A percentile compares a stretch with the other conserved stretches of the same genome.
Evolutionary conservation across 2,797 vertebrate species (phyloP).

Genomic region (Botia kubotai): DNA sequence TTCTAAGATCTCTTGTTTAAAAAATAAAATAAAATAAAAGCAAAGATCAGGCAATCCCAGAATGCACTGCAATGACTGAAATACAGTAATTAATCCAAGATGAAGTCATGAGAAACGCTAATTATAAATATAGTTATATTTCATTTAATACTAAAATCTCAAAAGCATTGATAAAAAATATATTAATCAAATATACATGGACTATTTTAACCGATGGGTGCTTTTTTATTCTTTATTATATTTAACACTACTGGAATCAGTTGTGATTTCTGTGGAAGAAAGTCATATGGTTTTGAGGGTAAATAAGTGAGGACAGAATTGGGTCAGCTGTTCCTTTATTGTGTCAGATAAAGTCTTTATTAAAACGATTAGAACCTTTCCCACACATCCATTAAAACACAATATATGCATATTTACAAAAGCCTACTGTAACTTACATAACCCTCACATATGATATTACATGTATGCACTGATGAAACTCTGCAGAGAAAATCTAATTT

Average conservation of each 20-base stretch:
- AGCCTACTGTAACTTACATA: not conserved
- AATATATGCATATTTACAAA: not conserved
- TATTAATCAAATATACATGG: not conserved
- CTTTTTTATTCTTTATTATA: too few relatives aligned
- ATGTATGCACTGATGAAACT: slow-evolving; percentile 1
- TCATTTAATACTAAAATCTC: not conserved
- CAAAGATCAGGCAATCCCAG: not conserved
- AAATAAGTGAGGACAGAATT: too few relatives aligned
- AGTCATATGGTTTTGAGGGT: too few relatives aligned
- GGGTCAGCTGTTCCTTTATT: too few relatives aligned
- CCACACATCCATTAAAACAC: slow-evolving; percentile 27
- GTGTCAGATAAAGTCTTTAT: too few relatives aligned
- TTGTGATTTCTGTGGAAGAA: too few relatives aligned
- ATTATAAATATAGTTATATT: not conserved
- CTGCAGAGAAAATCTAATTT: not conserved
- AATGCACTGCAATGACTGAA: not conserved
- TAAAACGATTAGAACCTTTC: not conserved
- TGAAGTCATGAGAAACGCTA: not conserved
- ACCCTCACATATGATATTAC: not conserved
- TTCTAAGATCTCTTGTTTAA: too few relatives aligned
- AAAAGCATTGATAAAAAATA: not conserved
- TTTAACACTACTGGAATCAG: too few relatives aligned
- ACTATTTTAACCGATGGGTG: too few relatives aligned
- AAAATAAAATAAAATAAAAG: too few relatives aligned
- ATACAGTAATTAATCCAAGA: not conserved